Evolutionary conservation across 2,888 invertebrate species (phyloP), one percentile per base, ranked within the genome.

Genomic region (Gasteruption jaculator): DNA sequence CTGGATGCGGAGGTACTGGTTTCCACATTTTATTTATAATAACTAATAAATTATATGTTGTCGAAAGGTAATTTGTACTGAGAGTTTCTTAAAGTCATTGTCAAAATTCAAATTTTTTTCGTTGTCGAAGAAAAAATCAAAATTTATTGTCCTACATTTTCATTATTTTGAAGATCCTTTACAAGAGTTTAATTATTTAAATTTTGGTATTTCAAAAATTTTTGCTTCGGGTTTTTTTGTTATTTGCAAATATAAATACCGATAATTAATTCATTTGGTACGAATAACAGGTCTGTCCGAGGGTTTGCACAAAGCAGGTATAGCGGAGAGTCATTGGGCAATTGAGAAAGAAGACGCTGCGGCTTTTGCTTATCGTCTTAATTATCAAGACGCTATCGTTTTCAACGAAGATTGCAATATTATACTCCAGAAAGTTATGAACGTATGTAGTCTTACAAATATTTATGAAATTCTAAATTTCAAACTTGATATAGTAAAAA

Each of bases 381-480:
- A 91, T 65, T 85, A 89, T 65, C 81, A 82, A 0, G 72, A 76
- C 27, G 78, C 84, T 49, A 78, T 76, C 1, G 89, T 91, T 1
- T 90, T 86, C 63, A 79, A 81, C n/a, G 85, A 87, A 45, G 91
- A 91, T 63, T 90, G 88, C 60, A 91, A 91, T 61, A 71, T 75
- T 3, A 67, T 91, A 34, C 73, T 91, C 24, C 75, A 75, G 47
- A 74, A 77, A 41, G 85, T 81, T 1, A 81, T 91, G 72, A 72
- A 80, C n/a, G 79, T 78, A 51, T 58, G 63, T 60, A 37, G 25
- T 6, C 30, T 8, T 5, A 25, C n/a, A n/a, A 8, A 24, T 24
- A n/a, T 24, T 24, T 24, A n/a, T 24, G 7, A 7, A n/a, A 24
- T n/a, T 8, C 24, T 8, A 7, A n/a, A 24, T 8, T 24, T 24